phyloP scores from a whole-genome alignment of 2,113 vertebrate genomes.

The Tiliqua scincoides region DNA sequence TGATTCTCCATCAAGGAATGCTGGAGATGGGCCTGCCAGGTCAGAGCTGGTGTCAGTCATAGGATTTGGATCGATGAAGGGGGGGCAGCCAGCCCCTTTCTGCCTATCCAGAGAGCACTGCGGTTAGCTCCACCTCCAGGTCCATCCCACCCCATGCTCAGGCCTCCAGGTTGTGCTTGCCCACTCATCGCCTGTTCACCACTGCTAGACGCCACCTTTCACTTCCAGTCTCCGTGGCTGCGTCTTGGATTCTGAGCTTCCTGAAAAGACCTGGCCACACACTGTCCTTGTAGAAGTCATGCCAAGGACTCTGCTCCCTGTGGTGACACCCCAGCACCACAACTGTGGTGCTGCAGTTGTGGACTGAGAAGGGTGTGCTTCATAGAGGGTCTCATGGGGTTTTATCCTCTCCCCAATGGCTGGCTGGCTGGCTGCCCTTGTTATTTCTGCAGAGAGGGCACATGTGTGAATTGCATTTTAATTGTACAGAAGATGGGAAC shows the following conservation, averaged over 20 bases:
- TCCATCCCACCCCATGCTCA: too few species aligned
- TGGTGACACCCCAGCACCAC: background rate
- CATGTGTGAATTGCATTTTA: background rate
- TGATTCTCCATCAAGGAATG: too few species aligned
- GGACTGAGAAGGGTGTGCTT: background rate
- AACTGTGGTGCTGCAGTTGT: background rate
- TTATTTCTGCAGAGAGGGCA: background rate
- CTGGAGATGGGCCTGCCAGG: too few species aligned
- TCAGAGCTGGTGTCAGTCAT: too few species aligned
- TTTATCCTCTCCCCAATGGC: background rate
- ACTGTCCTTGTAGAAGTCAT: too few species aligned
- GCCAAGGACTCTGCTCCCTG: background rate
- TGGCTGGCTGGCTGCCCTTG: too few species aligned
- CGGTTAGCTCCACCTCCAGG: too few species aligned
- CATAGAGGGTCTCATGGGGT: background rate
- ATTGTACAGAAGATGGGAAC: too few species aligned
- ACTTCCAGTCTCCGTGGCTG: background rate
- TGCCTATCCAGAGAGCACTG: too few species aligned
- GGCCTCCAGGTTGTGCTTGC: too few species aligned
- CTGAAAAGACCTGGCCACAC: background rate
- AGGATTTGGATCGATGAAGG: too few species aligned
- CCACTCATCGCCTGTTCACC: background rate
- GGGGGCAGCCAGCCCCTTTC: too few species aligned
- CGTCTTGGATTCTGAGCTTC: background rate
- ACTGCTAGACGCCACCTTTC: background rate